Conservation (phyloP, 2,888 invertebrate genomes). For the Myopa tessellatipennis region DNA sequence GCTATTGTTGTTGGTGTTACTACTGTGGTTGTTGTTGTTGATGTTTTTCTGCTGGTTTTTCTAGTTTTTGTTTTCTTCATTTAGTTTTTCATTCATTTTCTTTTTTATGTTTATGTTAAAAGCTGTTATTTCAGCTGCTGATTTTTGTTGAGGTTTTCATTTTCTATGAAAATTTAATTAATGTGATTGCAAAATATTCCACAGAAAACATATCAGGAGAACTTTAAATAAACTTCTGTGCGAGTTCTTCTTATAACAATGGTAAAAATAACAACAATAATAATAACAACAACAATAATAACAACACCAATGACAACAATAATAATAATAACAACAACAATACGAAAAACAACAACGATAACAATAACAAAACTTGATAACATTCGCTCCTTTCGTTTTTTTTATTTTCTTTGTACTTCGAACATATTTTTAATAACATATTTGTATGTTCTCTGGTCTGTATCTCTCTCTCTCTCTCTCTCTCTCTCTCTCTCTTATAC, state of each 20-base stretch:
- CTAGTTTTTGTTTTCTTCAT: too few relatives aligned
- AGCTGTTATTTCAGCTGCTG: constrained; percentile 22
- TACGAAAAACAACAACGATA: too few relatives aligned
- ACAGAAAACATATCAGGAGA: too few relatives aligned
- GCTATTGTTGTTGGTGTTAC: constrained; percentile 33
- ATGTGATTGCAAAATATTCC: background rate
- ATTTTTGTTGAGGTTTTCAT: constrained; percentile 6
- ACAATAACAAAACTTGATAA: background rate
- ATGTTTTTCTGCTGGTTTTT: background rate
- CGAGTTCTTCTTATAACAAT: too few relatives aligned
- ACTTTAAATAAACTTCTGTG: too few relatives aligned
- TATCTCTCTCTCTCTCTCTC: background rate
- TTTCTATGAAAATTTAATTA: background rate
- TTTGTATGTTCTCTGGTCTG: background rate
- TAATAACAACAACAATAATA: too few relatives aligned
- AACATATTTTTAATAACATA: background rate
- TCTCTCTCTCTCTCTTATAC: background rate
- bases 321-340: too few relatives aligned
- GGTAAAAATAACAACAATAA: too few relatives aligned
- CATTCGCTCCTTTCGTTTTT: background rate
- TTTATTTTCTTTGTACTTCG: constrained; percentile 8
- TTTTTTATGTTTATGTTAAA: background rate
- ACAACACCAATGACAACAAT: too few relatives aligned
- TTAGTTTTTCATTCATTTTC: constrained; percentile 32
- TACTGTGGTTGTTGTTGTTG: background rate